These are phyloP conservation scores for Dusona sp. DNA, from an alignment of 2,888 invertebrate genomes.

Conservation along the genomic window DNA sequence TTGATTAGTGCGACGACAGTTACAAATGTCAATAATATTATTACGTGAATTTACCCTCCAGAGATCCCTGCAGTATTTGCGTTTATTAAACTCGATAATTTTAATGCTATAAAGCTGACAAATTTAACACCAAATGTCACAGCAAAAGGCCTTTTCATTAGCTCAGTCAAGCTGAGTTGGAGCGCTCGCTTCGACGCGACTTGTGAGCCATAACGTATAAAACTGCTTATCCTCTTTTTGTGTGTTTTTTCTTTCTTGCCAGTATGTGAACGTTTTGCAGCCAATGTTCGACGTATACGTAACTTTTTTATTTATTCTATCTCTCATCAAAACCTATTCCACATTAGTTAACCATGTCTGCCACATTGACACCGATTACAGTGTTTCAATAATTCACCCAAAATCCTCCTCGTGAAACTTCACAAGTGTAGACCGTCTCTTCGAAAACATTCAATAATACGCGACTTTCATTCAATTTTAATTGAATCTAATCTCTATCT, in stretches of 20 bases:
- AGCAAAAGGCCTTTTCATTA: slow-evolving; percentile 31
- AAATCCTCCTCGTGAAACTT: not conserved
- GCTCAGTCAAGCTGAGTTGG: slow-evolving; percentile 11
- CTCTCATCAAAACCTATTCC: not conserved
- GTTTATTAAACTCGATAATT: slow-evolving; percentile 20
- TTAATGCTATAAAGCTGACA: slow-evolving; percentile 13
- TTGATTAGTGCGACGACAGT: not conserved
- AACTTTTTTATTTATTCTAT: not conserved
- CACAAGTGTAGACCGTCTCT: not conserved
- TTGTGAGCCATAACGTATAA: slow-evolving; percentile 11
- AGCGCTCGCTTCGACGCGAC: slow-evolving; percentile 17
- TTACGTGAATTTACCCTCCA: slow-evolving; percentile 21
- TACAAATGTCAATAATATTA: not conserved
- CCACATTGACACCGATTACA: not conserved
- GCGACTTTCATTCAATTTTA: slow-evolving; percentile 6
- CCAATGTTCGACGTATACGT: slow-evolving; percentile 11
- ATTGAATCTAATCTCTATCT: slow-evolving; percentile 16
- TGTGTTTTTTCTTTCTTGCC: not conserved
- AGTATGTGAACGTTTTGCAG: not conserved
- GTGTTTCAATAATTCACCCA: not conserved
- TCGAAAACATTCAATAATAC: slow-evolving; percentile 10
- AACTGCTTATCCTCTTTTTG: slow-evolving; percentile 2
- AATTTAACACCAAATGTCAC: slow-evolving; percentile 14
- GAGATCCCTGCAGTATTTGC: slow-evolving; percentile 25
- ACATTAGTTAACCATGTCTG: not conserved